Evolutionary conservation across 2,888 invertebrate genomes (phyloP).

Genomic region (Netelia inedita): DNA sequence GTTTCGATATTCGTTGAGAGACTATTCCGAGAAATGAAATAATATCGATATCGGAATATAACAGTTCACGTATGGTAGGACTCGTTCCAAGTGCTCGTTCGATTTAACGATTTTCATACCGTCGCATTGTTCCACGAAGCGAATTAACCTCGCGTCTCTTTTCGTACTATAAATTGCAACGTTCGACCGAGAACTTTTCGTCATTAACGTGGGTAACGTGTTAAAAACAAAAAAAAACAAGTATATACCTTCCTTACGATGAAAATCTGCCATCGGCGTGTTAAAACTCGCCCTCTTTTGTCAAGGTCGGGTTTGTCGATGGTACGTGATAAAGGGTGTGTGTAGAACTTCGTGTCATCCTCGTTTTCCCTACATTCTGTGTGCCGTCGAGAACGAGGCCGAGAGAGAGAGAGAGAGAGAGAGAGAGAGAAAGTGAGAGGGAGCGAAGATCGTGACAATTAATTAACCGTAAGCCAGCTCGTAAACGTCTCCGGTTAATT

Average conservation of each 20-base stretch:
- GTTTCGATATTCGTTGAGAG: no score
- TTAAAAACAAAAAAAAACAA: no score
- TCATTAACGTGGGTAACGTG: no score
- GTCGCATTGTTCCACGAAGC: no score
- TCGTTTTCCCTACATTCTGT: background rate
- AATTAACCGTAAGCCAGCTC: slow-evolving; percentile 69
- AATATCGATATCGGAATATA: no score
- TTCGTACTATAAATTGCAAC: no score
- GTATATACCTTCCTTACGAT: background rate
- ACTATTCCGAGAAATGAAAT: no score
- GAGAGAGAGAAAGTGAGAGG: slow-evolving; percentile 29
- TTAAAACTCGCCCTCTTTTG: background rate
- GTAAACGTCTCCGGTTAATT: slow-evolving; percentile 71
- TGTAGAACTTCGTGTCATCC: background rate
- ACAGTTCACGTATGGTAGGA: no score
- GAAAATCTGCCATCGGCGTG: background rate
- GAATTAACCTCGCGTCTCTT: no score
- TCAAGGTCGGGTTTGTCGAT: slow-evolving; percentile 24
- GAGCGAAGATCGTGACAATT: slow-evolving; percentile 65
- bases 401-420: slow-evolving; percentile 4
- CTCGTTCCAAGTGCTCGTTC: no score
- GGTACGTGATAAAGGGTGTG: slow-evolving; percentile 8
- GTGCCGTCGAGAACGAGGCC: background rate
- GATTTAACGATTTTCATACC: no score
- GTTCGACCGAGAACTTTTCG: no score